These are phyloP conservation scores for Miichthys miiuy DNA, from an alignment of 2,797 vertebrate genomes.

Conservation along the genomic window DNA sequence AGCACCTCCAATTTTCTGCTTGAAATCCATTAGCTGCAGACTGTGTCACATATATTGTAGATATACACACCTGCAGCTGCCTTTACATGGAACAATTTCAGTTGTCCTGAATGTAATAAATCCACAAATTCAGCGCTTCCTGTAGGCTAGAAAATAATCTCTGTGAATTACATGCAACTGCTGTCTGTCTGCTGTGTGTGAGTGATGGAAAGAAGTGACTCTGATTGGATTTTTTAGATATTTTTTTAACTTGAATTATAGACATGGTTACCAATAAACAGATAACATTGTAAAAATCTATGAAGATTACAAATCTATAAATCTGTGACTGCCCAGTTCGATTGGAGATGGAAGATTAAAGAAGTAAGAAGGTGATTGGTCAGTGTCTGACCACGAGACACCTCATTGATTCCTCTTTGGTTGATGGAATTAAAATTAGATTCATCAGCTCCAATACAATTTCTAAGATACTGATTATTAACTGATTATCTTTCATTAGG, in stretches of 20 bases:
- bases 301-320: conserved; percentile 4
- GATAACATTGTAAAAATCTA: conserved; percentile 8
- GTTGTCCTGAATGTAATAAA: neutral
- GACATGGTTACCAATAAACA: conserved; percentile 9
- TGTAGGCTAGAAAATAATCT: neutral
- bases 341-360: conserved; percentile 3
- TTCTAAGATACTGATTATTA: conserved; percentile 68
- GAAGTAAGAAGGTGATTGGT: conserved; percentile 28
- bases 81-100: neutral
- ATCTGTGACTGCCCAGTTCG: neutral
- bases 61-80: neutral
- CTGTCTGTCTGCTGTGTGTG: neutral
- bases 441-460: conserved; percentile 41
- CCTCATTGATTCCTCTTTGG: conserved; percentile 48
- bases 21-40: neutral
- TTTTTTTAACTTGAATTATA: neutral
- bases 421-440: conserved; percentile 63
- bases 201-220: neutral
- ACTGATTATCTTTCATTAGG: conserved; percentile 69
- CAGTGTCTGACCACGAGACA: conserved; percentile 10
- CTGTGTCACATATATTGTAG: neutral
- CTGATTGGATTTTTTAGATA: neutral
- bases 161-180: neutral
- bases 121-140: too few species aligned
- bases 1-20: neutral